Evolutionary conservation across 2,888 invertebrate species (phyloP).

Genomic region (Phengaris alcon): DNA sequence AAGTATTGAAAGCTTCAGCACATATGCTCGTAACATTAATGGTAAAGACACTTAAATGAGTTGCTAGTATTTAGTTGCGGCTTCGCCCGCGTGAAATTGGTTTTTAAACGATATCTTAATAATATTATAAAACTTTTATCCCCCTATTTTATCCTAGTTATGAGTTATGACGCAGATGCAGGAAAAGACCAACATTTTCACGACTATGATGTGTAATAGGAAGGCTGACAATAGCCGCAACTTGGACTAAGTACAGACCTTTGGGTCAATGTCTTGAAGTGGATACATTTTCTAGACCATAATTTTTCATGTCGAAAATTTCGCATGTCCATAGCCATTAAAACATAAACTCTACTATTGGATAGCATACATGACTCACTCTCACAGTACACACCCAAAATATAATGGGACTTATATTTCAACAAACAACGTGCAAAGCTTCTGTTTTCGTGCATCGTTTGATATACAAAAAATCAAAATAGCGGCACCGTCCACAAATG

Average conservation of each 20-base stretch:
- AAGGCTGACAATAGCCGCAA: no score
- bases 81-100: no score
- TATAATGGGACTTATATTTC: constrained; percentile 12
- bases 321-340: neutral
- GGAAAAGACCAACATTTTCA: no score
- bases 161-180: no score
- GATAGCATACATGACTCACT: constrained; percentile 2
- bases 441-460: constrained; percentile 18
- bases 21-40: neutral
- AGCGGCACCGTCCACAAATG: constrained; percentile 49
- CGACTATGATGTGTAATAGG: no score
- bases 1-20: neutral
- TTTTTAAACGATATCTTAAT: no score
- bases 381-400: constrained; percentile 7
- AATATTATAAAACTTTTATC: no score
- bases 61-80: no score
- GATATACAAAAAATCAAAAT: constrained; percentile 17
- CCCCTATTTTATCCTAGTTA: no score
- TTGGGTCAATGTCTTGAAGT: neutral
- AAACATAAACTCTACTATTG: neutral
- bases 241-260: no score
- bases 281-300: neutral
- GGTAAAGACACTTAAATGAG: no score
- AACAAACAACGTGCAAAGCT: constrained; percentile 14
- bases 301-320: neutral